phyloP scores from a whole-genome alignment of 2,113 vertebrate genomes.

The Aythya baeri region DNA sequence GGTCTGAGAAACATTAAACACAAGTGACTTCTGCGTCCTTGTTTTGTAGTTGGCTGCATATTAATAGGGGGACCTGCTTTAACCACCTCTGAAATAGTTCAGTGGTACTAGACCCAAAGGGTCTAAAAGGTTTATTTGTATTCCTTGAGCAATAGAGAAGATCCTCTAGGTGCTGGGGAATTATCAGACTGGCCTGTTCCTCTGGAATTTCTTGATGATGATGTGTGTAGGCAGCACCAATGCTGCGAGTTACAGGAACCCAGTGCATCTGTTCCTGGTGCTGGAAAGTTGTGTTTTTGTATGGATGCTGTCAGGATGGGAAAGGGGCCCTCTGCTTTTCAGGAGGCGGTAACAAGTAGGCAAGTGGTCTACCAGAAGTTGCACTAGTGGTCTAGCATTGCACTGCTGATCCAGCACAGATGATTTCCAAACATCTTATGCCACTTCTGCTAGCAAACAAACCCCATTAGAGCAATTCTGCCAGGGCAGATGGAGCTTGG shows the following conservation, averaged over 20 bases:
- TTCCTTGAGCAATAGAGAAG: not conserved
- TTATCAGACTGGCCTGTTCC: not conserved
- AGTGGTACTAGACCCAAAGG: not conserved
- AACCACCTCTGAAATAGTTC: not conserved
- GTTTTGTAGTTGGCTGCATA: not conserved
- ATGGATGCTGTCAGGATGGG: not conserved
- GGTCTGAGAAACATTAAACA: not conserved
- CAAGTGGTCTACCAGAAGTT: not conserved
- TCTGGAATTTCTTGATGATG: not conserved
- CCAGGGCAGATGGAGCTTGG: not conserved
- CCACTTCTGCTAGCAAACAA: not conserved
- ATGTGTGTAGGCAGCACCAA: not conserved
- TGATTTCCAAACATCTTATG: not conserved
- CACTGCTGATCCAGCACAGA: not conserved
- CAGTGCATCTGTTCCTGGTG: not conserved
- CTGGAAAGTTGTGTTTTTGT: not conserved
- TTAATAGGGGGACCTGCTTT: not conserved
- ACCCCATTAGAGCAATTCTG: not conserved
- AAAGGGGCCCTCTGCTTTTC: not conserved
- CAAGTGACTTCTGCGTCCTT: not conserved
- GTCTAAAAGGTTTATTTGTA: not conserved
- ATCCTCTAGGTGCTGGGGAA: not conserved
- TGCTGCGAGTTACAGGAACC: not conserved
- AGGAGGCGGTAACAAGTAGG: not conserved
- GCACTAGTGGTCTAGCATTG: not conserved